A percentile compares a stretch with the other conserved stretches of the same genome.
Evolutionary conservation across 2,113 vertebrate species (phyloP).

Genomic region (Ailurus styani): DNA sequence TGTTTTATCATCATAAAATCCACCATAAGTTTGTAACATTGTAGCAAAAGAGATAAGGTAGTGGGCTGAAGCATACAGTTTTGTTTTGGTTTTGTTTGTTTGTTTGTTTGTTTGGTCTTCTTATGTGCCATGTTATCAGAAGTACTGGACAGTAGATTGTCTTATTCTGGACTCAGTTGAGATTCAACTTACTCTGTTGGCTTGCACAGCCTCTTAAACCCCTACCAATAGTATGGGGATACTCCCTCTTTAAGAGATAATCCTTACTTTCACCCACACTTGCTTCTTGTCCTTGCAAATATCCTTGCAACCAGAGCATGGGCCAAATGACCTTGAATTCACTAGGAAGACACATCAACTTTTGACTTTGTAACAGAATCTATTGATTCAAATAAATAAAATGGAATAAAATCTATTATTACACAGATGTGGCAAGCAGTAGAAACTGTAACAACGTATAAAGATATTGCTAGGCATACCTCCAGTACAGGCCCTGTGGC

Average conservation of each 20-base stretch:
- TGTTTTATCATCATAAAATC: not conserved
- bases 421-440: not conserved
- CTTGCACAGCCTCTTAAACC: not conserved
- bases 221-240: not conserved
- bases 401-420: not conserved
- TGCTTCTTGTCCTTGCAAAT: not conserved
- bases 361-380: not conserved
- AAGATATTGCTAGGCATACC: fast-evolving
- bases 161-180: not conserved
- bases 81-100: too few species aligned
- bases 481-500: fast-evolving
- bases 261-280: not conserved
- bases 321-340: not conserved
- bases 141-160: not conserved
- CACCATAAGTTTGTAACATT: too few species aligned
- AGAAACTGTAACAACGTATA: not conserved
- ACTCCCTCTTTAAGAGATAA: not conserved
- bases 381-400: not conserved
- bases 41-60: not conserved
- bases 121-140: not conserved
- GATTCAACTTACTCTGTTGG: not conserved
- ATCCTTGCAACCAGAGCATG: not conserved
- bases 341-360: not conserved
- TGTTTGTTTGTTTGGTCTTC: not conserved
- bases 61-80: fast-evolving